Evolutionary conservation across 2,888 invertebrate species (phyloP).

Genomic region (Sphecodes monilicornis): DNA sequence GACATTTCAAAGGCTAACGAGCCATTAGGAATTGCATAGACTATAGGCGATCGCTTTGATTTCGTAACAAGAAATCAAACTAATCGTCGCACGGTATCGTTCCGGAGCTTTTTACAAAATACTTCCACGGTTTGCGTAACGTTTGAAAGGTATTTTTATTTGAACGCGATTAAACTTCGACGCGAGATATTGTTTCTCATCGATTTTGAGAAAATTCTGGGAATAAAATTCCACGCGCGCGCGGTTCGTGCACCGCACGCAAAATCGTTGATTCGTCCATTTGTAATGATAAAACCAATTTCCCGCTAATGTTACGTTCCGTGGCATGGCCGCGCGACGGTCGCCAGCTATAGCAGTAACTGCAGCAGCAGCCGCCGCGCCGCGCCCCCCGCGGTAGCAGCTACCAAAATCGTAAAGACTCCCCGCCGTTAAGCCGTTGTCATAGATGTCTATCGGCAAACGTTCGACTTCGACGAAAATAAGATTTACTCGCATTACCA

Average conservation of each 20-base stretch:
- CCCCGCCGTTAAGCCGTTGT: no score
- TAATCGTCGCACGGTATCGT: background rate
- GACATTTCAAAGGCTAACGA: background rate
- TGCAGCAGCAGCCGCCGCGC: no score
- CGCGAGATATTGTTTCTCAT: constrained; percentile 28
- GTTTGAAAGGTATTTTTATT: constrained; percentile 10
- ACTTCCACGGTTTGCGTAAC: background rate
- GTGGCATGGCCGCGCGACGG: no score
- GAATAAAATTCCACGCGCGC: constrained; percentile 22
- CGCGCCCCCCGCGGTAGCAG: no score
- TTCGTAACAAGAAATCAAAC: background rate
- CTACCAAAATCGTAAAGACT: no score
- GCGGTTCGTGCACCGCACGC: background rate
- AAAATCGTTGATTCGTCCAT: background rate
- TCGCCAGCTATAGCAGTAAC: no score
- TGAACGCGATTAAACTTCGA: background rate
- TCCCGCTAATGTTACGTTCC: background rate
- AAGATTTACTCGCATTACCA: background rate
- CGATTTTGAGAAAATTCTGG: constrained; percentile 23
- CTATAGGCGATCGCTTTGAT: background rate
- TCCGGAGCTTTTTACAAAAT: background rate
- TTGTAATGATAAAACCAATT: background rate
- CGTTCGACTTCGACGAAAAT: constrained; percentile 11
- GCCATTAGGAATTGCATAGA: background rate
- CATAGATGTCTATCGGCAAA: background rate